Evolutionary conservation across 2,113 vertebrate genomes (phyloP).

Genomic region (Lepidothrix coronata): DNA sequence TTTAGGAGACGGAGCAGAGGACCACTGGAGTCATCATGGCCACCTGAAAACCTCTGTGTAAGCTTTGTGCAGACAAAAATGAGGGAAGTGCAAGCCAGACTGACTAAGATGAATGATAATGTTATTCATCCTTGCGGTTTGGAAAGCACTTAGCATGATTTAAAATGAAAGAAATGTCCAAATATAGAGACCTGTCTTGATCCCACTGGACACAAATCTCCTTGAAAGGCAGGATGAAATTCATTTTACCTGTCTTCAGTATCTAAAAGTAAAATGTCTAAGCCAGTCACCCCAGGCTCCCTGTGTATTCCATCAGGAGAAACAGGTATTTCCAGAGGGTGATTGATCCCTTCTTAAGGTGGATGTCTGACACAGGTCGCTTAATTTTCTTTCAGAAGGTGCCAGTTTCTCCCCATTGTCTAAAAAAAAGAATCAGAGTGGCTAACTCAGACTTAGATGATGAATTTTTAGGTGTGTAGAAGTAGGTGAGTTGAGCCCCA

Average conservation of each 20-base stretch:
- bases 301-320: background rate
- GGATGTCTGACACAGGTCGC: background rate
- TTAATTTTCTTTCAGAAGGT: conserved; percentile 14
- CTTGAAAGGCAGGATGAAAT: conserved; percentile 34
- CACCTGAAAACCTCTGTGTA: background rate
- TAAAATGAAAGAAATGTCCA: conserved; percentile 38
- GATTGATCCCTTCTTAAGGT: conserved; percentile 16
- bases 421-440: background rate
- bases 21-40: background rate
- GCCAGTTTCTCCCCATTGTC: background rate
- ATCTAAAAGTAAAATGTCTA: conserved; percentile 21
- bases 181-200: conserved; percentile 22
- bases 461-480: background rate
- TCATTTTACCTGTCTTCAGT: conserved; percentile 23
- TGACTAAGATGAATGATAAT: background rate
- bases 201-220: conserved; percentile 47
- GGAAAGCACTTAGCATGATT: conserved; percentile 36
- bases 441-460: background rate
- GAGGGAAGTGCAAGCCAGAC: background rate
- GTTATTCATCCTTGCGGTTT: background rate
- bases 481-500: background rate
- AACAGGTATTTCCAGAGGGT: conserved; percentile 19
- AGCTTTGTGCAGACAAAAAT: background rate
- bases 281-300: background rate
- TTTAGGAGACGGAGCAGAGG: background rate